phyloP scores from a whole-genome alignment of 2,113 vertebrate genomes.

The Melanotaenia duboulayi region DNA sequence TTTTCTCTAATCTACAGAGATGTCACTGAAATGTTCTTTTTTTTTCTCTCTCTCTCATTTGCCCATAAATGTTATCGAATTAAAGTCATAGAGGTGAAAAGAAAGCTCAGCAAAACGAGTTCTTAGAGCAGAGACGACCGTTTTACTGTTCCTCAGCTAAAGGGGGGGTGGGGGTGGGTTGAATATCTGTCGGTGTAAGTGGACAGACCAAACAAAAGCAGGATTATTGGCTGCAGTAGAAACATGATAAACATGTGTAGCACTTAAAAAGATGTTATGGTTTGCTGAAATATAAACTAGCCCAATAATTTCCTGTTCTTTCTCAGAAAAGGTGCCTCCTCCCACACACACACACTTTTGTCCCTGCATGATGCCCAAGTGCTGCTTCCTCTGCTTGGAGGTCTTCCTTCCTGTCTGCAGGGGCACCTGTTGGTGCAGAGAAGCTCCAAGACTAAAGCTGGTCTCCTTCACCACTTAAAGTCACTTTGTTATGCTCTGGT shows the following conservation, averaged over 20 bases:
- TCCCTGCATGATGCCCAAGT: constrained; percentile 48
- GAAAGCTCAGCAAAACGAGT: background rate
- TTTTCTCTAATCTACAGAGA: constrained; percentile 60
- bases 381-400: constrained; percentile 56
- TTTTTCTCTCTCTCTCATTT: no score
- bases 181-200: background rate
- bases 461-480: constrained; percentile 17
- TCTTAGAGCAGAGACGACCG: background rate
- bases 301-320: constrained; percentile 35
- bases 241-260: background rate
- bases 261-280: constrained; percentile 14
- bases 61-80: constrained; percentile 6
- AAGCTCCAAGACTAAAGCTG: constrained; percentile 33
- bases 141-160: constrained; percentile 5
- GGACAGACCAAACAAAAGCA: background rate
- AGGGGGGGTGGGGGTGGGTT: background rate
- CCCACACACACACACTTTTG: background rate
- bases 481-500: constrained; percentile 34
- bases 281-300: constrained; percentile 13
- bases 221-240: constrained; percentile 8
- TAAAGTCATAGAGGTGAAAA: constrained; percentile 11
- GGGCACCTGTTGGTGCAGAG: constrained; percentile 70
- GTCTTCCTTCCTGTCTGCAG: constrained; percentile 51
- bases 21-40: constrained; percentile 37
- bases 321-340: constrained; percentile 29